Conservation (phyloP, 2,888 invertebrate genomes). For the Poecilus cupreus region DNA sequence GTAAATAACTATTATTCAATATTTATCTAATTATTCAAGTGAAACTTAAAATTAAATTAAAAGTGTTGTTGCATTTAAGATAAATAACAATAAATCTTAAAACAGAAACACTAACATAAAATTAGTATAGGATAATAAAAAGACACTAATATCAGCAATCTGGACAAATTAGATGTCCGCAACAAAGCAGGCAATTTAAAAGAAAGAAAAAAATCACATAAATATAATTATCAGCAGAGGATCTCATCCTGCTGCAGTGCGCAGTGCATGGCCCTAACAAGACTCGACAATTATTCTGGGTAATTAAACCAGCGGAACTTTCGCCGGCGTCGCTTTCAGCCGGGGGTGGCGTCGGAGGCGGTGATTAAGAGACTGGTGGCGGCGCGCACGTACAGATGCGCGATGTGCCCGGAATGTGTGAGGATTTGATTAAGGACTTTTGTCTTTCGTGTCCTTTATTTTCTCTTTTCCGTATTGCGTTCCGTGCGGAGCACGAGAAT, state of each 20-base stretch:
- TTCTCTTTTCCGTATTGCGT: constrained; percentile 45
- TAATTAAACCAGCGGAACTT: constrained; percentile 77
- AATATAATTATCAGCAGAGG: constrained; percentile 52
- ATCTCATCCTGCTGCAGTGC: constrained; percentile 35
- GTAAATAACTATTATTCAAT: too few species aligned
- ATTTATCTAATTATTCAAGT: too few species aligned
- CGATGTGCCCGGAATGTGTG: constrained; percentile 68
- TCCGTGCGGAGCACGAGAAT: neutral
- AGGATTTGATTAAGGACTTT: constrained; percentile 57
- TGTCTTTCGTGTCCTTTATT: constrained; percentile 56
- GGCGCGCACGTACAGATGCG: constrained; percentile 50
- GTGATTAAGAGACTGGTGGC: constrained; percentile 50
- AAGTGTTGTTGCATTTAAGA: too few species aligned
- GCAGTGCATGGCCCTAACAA: constrained; percentile 67
- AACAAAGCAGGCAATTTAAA: constrained; percentile 6
- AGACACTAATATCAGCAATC: neutral
- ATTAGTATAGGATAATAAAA: neutral
- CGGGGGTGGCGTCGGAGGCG: constrained; percentile 67
- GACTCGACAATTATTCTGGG: constrained; percentile 77
- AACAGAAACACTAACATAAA: neutral
- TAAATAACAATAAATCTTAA: too few species aligned
- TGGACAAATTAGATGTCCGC: constrained; percentile 15
- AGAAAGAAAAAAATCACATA: constrained; percentile 41
- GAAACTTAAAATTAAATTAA: too few species aligned
- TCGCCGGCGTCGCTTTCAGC: constrained; percentile 71